phyloP scores from a whole-genome alignment of 1,140 invertebrate species.

The Lordiphosa clarofinis region DNA sequence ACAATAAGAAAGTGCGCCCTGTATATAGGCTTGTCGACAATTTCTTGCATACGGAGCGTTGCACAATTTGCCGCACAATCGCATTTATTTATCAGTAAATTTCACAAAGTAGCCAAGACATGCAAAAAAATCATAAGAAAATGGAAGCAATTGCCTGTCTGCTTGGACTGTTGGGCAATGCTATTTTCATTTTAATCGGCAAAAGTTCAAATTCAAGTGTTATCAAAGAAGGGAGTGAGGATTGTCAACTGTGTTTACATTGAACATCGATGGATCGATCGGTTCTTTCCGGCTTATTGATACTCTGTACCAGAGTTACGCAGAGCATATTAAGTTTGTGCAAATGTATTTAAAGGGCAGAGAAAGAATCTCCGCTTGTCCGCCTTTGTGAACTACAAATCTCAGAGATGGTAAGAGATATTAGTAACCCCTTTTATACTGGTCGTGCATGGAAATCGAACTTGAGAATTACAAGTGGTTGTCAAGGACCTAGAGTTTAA shows the following conservation, averaged over 20 bases:
- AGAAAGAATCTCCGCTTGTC: too few species aligned
- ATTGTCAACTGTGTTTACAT: conserved; percentile 8
- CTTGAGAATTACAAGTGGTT: too few species aligned
- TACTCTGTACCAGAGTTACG: too few species aligned
- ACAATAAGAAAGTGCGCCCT: conserved; percentile 29
- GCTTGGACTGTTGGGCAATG: conserved; percentile 58
- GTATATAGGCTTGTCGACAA: conserved; percentile 57
- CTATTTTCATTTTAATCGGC: conserved; percentile 64
- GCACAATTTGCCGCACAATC: conserved; percentile 76
- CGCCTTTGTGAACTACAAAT: too few species aligned
- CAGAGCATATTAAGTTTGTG: too few species aligned
- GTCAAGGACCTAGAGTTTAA: too few species aligned
- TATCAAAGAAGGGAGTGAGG: conserved; percentile 48
- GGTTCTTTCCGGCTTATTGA: too few species aligned
- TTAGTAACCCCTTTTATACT: too few species aligned
- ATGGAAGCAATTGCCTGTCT: conserved; percentile 47
- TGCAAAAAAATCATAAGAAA: conserved; percentile 23
- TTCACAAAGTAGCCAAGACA: conserved; percentile 44
- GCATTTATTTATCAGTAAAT: conserved; percentile 74
- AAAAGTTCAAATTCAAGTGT: conserved; percentile 52
- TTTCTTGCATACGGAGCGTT: conserved; percentile 71
- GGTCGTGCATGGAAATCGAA: too few species aligned
- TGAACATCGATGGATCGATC: too few species aligned
- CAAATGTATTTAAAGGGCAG: too few species aligned
- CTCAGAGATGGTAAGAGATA: too few species aligned